These are phyloP conservation scores for Andrena dorsata DNA, from an alignment of 2,888 invertebrate species.

Conservation along the genomic window DNA sequence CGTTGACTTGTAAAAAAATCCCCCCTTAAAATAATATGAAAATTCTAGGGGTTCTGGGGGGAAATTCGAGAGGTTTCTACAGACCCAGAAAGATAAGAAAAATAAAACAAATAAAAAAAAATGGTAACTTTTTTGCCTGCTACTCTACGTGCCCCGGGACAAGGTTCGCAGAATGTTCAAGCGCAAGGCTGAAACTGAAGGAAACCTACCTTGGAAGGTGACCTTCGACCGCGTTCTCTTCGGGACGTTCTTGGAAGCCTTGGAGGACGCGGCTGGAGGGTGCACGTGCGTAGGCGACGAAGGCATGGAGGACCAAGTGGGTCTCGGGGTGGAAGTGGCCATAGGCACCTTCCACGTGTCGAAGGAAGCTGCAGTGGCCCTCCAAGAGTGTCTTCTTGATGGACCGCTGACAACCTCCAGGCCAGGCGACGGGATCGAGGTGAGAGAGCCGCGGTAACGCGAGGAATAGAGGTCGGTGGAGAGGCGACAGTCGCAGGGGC, in stretches of 20 bases:
- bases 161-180: too few relatives aligned
- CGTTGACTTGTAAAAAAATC: too few relatives aligned
- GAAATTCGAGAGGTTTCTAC: too few relatives aligned
- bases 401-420: slow-evolving; percentile 80
- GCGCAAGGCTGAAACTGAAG: not conserved
- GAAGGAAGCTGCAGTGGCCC: slow-evolving; percentile 81
- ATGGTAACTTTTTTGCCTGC: too few relatives aligned
- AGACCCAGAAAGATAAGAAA: too few relatives aligned
- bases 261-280: slow-evolving; percentile 76
- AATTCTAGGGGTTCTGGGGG: too few relatives aligned
- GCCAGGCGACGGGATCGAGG: slow-evolving; percentile 83
- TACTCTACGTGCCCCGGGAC: too few relatives aligned
- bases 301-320: slow-evolving; percentile 85
- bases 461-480: slow-evolving; percentile 82
- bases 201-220: slow-evolving; percentile 83
- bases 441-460: slow-evolving; percentile 83
- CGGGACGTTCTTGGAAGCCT: slow-evolving; percentile 74
- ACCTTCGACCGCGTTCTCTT: slow-evolving; percentile 83
- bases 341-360: slow-evolving; percentile 81
- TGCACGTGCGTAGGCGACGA: slow-evolving; percentile 85
- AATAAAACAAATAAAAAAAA: too few relatives aligned
- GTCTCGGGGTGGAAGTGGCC: slow-evolving; percentile 77
- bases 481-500: slow-evolving; percentile 83
- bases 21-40: too few relatives aligned
- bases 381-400: slow-evolving; percentile 83